Percentiles rank a stretch among this genome's conserved stretches.
Evolutionary conservation across 2,113 vertebrate species (phyloP).

Genomic region (Equus quagga): DNA sequence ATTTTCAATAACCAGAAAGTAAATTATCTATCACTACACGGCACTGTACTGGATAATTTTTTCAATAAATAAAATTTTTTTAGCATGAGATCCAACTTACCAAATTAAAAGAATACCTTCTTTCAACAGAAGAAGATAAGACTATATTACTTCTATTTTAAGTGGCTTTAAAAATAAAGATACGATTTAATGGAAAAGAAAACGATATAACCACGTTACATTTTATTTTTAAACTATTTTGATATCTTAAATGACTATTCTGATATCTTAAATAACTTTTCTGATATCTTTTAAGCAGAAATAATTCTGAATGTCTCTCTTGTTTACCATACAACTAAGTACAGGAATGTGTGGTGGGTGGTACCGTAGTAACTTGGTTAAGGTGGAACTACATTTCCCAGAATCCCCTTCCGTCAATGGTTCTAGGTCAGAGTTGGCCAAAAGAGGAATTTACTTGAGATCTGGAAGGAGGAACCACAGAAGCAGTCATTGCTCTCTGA

Average conservation of each 20-base stretch:
- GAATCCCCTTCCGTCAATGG: not conserved
- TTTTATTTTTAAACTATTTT: slow-evolving; percentile 22
- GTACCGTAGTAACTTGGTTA: not conserved
- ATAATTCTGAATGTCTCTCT: not conserved
- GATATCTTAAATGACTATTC: slow-evolving; percentile 11
- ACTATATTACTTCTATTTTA: slow-evolving; percentile 38
- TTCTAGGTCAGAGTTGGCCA: not conserved
- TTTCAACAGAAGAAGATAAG: not conserved
- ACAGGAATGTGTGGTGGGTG: not conserved
- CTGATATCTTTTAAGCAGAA: slow-evolving; percentile 5
- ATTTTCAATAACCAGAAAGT: slow-evolving; percentile 26
- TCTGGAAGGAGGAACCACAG: not conserved
- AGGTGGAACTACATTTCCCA: not conserved
- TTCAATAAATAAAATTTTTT: not conserved
- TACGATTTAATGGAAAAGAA: slow-evolving; percentile 23
- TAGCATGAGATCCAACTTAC: slow-evolving; percentile 8
- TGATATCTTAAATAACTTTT: slow-evolving; percentile 10
- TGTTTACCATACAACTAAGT: not conserved
- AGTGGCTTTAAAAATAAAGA: slow-evolving; percentile 50
- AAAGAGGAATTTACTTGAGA: not conserved
- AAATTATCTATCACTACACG: slow-evolving; percentile 51
- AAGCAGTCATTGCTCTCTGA: not conserved
- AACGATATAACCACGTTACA: slow-evolving; percentile 28
- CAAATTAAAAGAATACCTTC: slow-evolving; percentile 50
- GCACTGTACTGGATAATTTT: not conserved